Evolutionary conservation across 2,888 invertebrate species (phyloP), one percentile per base, ranked within the genome.

Genomic region (Cataglyphis rosenhaueri): DNA sequence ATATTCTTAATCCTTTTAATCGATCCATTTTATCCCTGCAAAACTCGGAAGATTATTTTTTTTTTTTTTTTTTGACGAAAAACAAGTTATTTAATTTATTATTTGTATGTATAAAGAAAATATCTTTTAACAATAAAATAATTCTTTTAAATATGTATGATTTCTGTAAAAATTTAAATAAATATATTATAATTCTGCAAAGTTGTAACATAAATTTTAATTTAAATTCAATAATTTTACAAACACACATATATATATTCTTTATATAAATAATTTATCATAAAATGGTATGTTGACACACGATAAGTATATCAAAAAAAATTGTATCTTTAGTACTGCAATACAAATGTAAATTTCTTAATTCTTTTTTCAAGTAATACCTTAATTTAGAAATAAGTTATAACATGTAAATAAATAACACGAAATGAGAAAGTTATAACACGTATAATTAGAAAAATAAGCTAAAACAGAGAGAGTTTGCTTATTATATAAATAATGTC

Each of bases 1-100:
- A 12, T 29, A 15, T 65, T 32, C 57, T 78, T n/a, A 25, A 76
- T 18, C 29, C 41, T 38, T 29, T 29, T 68, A 68, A 68, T 68
- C 38, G 41, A 12, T 3, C 32, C n/a, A 21, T 57, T 68, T 12
- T 59, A 59, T 44, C 18, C 4, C 41, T 55, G 10, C 15, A 9
- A 15, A 21, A 12, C 18, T 52, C 15, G 57, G 15, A 66, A n/a
- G 29, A 68, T 29, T 68, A 32, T 57, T n/a, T 38, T 38, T 32
- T 62, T 62, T 25, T 25, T 25, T 25, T 25, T 25, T 25, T 25
- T 25, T 25, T 9, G 5, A 55, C 9, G 21, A 18, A 2, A 6
- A n/a, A 64, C 32, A 44, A 74, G 15, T 38, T 57, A 52, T n/a
- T 0, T 44, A 38, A 68, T 32, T 59, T 18, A 44, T 57, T 70